Evolutionary conservation across 2,797 vertebrate species (phyloP).

Genomic region (Erpetoichthys calabaricus): DNA sequence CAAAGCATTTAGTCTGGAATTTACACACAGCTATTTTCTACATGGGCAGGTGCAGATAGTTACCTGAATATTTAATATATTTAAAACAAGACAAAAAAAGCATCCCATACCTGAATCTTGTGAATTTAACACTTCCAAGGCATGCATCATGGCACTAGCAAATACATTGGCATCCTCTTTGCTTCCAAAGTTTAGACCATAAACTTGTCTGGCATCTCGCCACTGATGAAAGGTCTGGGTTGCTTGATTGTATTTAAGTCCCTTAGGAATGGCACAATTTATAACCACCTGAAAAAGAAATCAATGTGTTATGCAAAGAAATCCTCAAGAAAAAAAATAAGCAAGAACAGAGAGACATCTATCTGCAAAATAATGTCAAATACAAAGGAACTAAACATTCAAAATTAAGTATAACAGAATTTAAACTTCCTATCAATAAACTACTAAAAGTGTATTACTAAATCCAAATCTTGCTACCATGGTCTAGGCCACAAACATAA

Average conservation of each 20-base stretch:
- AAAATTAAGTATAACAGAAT: too few species aligned
- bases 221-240: constrained; percentile 97
- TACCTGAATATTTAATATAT: not conserved
- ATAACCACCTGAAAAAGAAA: constrained; percentile 74
- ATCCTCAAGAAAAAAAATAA: too few species aligned
- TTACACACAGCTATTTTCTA: too few species aligned
- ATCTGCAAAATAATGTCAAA: too few species aligned
- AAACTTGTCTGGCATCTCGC: constrained; percentile 92
- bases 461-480: too few species aligned
- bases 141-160: constrained; percentile 99
- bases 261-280: constrained; percentile 98
- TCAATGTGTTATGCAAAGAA: not conserved
- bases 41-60: too few species aligned
- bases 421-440: too few species aligned
- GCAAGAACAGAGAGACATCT: too few species aligned
- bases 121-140: constrained; percentile 96
- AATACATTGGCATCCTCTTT: constrained; percentile 98
- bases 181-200: constrained; percentile 96
- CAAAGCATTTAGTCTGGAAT: too few species aligned
- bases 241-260: constrained; percentile 97
- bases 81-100: not conserved
- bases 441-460: too few species aligned
- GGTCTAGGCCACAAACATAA: too few species aligned
- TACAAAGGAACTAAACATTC: too few species aligned
- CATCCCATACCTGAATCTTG: constrained; percentile 74